Conservation (phyloP, 2,113 vertebrate genomes). For the Thymallus thymallus region DNA sequence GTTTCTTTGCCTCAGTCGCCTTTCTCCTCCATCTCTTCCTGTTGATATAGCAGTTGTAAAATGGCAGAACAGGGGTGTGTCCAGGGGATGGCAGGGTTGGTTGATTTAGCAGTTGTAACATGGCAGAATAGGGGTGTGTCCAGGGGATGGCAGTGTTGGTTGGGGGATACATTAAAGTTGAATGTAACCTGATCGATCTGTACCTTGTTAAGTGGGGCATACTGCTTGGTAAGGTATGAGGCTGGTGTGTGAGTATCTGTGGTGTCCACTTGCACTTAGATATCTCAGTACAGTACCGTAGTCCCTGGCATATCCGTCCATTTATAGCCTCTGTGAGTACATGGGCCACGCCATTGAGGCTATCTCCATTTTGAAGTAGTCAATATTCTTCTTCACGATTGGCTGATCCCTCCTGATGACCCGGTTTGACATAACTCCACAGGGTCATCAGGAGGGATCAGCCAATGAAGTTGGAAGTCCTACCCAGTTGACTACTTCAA, state of each 20-base stretch:
- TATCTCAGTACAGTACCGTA: background rate
- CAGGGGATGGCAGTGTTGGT: constrained; percentile 6
- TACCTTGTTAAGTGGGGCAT: constrained; percentile 9
- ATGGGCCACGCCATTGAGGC: no score
- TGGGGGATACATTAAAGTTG: constrained; percentile 4
- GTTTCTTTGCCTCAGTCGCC: background rate
- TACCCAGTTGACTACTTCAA: no score
- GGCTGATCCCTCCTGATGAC: no score
- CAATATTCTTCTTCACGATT: no score
- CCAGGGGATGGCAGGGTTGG: constrained; percentile 2
- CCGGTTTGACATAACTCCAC: no score
- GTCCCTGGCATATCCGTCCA: background rate
- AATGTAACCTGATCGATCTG: constrained; percentile 5
- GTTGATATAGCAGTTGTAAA: constrained; percentile 11
- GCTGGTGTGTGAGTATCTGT: constrained; percentile 3
- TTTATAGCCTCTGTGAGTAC: no score
- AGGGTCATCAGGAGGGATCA: no score
- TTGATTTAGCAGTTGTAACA: constrained; percentile 8
- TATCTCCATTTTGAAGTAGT: no score
- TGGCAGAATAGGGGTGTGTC: constrained; percentile 10
- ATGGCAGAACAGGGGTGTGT: constrained; percentile 14
- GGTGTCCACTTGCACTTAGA: constrained; percentile 28
- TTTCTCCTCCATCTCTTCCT: background rate
- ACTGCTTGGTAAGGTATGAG: constrained; percentile 26
- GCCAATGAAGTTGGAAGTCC: no score